Evolutionary conservation across 2,113 vertebrate genomes (phyloP), one percentile per base, ranked within the genome.

Genomic region (Falcunculus frontatus): DNA sequence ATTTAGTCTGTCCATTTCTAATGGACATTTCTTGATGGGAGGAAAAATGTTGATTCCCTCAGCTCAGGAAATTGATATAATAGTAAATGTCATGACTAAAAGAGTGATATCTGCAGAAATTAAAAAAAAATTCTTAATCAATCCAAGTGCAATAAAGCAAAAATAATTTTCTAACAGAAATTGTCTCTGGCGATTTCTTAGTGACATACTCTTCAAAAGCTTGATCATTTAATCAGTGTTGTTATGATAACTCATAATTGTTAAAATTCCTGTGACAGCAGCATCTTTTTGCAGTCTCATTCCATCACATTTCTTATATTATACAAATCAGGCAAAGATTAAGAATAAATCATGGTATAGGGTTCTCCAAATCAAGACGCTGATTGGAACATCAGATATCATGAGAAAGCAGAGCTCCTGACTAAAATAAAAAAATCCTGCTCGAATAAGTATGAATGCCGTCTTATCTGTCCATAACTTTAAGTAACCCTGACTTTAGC

Each of bases 141-240:
- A 50, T 63, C 15, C 52, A 94, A 89, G 30, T 62, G 30, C 22
- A 94, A 55, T 50, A 75, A 91, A 76, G 19, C 39, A 55, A 53
- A 82, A 84, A 70, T 74, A 87, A 68, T 62, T 92, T 59, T 81
- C 8, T 81, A 76, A 55, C 16, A 81, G 30, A 89, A 73, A 75
- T 60, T 82, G 10, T 85, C n/a, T 84, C 32, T 62, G 65, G 49
- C 2, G 6, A 64, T 76, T 89, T 78, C 77, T 84, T 91, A 72
- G 9, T 57, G 63, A 59, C 21, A 65, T 59, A 72, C 11, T 46
- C 11, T 84, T 94, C 13, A 82, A 69, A 39, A 89, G 3, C 35
- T 25, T 81, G 68, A 82, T 95, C 89, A 74, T 87, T 79, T 94
- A 94, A 90, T 95, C 72, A 90, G 32, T 77, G 46, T 90, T 92